Evolutionary conservation across 2,888 invertebrate species (phyloP).

Genomic region (Sesamia inferens): DNA sequence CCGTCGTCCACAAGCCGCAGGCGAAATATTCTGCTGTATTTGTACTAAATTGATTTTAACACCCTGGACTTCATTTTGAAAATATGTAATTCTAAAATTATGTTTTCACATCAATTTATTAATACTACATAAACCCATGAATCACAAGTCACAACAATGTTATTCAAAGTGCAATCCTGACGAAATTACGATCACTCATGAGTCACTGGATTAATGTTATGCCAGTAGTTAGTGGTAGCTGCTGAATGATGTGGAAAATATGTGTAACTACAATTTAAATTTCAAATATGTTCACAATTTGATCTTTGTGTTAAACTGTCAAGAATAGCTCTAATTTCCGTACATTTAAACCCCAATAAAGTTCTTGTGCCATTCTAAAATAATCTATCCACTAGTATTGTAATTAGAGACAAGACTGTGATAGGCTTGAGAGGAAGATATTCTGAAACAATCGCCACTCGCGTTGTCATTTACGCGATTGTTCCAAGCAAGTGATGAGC

Average conservation of each 20-base stretch:
- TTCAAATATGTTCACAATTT: no score
- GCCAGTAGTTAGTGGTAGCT: neutral
- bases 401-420: neutral
- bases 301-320: no score
- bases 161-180: slow-evolving; percentile 11
- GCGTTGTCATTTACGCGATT: no score
- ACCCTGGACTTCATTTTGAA: neutral
- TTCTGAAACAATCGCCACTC: neutral
- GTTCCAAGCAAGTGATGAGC: neutral
- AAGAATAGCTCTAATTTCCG: no score
- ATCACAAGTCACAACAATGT: slow-evolving; percentile 26
- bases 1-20: no score
- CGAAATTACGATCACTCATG: slow-evolving; percentile 28
- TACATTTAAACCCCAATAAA: no score
- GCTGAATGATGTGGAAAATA: neutral
- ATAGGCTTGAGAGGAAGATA: neutral
- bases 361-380: neutral
- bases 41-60: neutral
- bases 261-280: neutral
- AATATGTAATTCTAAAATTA: neutral
- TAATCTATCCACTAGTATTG: neutral
- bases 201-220: slow-evolving; percentile 31
- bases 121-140: slow-evolving; percentile 18
- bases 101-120: neutral
- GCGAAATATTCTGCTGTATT: neutral